Conservation (phyloP, 2,113 vertebrate genomes). For the Excalfactoria chinensis region DNA sequence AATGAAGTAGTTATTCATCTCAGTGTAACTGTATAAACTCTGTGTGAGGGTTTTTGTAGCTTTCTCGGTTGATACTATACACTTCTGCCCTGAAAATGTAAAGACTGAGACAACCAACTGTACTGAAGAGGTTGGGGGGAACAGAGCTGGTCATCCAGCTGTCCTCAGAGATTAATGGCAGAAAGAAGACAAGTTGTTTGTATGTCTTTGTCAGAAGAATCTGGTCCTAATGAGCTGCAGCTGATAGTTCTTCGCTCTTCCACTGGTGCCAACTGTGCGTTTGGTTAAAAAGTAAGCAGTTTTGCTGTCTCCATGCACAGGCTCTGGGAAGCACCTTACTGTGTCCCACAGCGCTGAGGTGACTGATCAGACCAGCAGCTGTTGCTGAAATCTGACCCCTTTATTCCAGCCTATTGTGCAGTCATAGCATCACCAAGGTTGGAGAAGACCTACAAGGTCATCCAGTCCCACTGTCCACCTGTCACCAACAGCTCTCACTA, state of each 20-base stretch:
- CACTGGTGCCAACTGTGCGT: neutral
- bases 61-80: neutral
- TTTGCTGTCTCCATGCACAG: neutral
- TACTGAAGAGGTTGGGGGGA: neutral
- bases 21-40: neutral
- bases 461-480: too few species aligned
- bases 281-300: neutral
- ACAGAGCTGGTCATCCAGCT: neutral
- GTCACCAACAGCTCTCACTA: too few species aligned
- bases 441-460: too few species aligned
- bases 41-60: neutral
- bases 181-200: neutral
- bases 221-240: neutral
- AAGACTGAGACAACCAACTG: neutral
- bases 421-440: too few species aligned
- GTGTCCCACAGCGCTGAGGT: neutral
- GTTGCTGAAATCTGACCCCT: neutral
- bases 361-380: neutral
- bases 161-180: too few species aligned
- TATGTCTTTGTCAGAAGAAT: neutral
- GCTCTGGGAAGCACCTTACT: neutral
- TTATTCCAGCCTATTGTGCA: too few species aligned
- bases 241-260: neutral
- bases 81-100: neutral
- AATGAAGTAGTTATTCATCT: neutral